Percentiles rank a stretch among this genome's conserved stretches.
These are phyloP conservation scores for Cephus pygmeus DNA, from an alignment of 2,888 invertebrate genomes.

Conservation along the genomic window DNA sequence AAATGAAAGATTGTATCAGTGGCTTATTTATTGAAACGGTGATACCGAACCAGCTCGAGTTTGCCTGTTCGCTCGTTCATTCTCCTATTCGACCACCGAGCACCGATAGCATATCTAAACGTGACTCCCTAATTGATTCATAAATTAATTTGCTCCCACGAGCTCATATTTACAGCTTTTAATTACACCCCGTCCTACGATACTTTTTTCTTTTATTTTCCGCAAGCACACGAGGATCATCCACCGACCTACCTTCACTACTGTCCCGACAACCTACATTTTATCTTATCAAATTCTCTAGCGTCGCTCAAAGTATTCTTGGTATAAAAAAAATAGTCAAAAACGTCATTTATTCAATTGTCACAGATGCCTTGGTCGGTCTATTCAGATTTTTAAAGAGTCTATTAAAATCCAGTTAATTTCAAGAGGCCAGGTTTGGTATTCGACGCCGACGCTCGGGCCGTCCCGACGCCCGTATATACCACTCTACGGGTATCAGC, in stretches of 20 bases:
- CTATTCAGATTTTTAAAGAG: neutral
- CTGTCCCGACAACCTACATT: neutral
- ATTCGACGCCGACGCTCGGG: neutral
- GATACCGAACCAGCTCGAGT: conserved; percentile 37
- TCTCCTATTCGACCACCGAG: conserved; percentile 13
- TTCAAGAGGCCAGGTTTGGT: neutral
- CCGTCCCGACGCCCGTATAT: neutral
- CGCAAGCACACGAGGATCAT: neutral
- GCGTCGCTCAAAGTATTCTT: neutral
- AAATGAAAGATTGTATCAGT: conserved; percentile 61
- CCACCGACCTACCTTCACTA: neutral
- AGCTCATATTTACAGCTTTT: conserved; percentile 38
- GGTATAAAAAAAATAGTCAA: neutral
- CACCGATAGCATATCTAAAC: conserved; percentile 49
- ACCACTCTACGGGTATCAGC: neutral
- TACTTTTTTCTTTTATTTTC: neutral
- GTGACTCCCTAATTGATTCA: conserved; percentile 54
- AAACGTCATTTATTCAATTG: neutral
- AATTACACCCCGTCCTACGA: conserved; percentile 25
- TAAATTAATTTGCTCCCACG: conserved; percentile 51
- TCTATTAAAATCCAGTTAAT: neutral
- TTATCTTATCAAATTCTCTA: neutral
- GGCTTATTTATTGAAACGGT: conserved; percentile 56
- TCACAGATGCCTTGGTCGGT: neutral
- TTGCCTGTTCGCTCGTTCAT: conserved; percentile 20